Conservation (phyloP, 2,888 invertebrate genomes). For the Gasteruption jaculator region DNA sequence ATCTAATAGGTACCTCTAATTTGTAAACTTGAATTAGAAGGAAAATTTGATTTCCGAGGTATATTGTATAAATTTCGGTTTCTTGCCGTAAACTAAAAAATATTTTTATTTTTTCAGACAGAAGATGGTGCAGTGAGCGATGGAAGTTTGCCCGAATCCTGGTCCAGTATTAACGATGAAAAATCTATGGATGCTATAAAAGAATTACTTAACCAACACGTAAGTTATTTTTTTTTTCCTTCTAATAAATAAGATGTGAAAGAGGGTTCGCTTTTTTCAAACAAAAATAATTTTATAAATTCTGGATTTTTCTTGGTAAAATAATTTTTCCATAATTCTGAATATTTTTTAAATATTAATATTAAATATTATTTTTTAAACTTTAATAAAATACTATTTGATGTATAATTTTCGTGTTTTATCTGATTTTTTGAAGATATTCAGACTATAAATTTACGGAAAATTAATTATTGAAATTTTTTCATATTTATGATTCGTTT, state of each 20-base stretch:
- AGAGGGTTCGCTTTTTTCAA: constrained; percentile 3
- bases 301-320: constrained; percentile 4
- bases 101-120: constrained; percentile 48
- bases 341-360: not conserved
- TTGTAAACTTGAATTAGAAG: no score
- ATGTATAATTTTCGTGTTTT: no score
- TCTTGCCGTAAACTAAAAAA: no score
- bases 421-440: no score
- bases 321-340: not conserved
- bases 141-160: constrained; percentile 44
- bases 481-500: no score
- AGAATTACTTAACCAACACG: constrained; percentile 69
- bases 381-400: no score
- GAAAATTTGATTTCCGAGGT: no score
- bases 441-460: no score
- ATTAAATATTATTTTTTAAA: not conserved
- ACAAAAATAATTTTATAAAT: constrained; percentile 4
- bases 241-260: not conserved
- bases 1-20: no score
- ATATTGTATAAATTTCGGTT: no score
- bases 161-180: constrained; percentile 54
- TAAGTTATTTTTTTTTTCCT: constrained; percentile 51
- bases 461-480: no score
- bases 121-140: constrained; percentile 44
- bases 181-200: constrained; percentile 62